Percentiles rank a stretch among this genome's conserved stretches.
Conservation (phyloP, 2,888 invertebrate genomes). For the Cerceris ruficornis region DNA sequence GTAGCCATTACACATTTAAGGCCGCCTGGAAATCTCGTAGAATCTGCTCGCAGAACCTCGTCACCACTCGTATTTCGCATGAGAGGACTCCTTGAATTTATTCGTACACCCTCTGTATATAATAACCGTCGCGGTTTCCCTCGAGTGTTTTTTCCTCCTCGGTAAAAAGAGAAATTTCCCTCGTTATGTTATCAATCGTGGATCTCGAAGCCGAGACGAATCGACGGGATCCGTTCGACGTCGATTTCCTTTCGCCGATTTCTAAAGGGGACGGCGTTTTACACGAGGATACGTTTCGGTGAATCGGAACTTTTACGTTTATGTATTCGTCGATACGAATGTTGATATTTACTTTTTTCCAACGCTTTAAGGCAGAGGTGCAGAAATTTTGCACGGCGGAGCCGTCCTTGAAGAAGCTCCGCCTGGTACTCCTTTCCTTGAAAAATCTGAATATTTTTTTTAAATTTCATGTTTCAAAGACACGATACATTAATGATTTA, state of each 20-base stretch:
- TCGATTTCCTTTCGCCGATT: slow-evolving; percentile 19
- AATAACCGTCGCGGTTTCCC: slow-evolving; percentile 33
- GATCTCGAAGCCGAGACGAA: slow-evolving; percentile 15
- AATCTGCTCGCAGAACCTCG: slow-evolving; percentile 32
- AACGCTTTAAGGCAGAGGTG: too few relatives aligned
- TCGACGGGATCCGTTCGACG: slow-evolving; percentile 14
- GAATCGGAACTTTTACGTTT: too few relatives aligned
- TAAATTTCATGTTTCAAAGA: too few relatives aligned
- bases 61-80: slow-evolving; percentile 44
- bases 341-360: too few relatives aligned
- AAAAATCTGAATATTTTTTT: too few relatives aligned
- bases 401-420: too few relatives aligned
- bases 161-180: slow-evolving; percentile 41
- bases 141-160: slow-evolving; percentile 37
- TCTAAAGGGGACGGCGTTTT: not conserved
- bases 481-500: too few relatives aligned
- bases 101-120: slow-evolving; percentile 40
- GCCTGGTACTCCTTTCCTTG: too few relatives aligned
- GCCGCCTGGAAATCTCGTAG: slow-evolving; percentile 29
- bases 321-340: too few relatives aligned
- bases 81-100: slow-evolving; percentile 53
- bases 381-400: too few relatives aligned
- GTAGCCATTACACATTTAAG: slow-evolving; percentile 59
- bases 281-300: too few relatives aligned
- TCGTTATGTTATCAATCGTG: slow-evolving; percentile 47